phyloP scores from a whole-genome alignment of 2,113 vertebrate genomes.

The Heterotis niloticus region DNA sequence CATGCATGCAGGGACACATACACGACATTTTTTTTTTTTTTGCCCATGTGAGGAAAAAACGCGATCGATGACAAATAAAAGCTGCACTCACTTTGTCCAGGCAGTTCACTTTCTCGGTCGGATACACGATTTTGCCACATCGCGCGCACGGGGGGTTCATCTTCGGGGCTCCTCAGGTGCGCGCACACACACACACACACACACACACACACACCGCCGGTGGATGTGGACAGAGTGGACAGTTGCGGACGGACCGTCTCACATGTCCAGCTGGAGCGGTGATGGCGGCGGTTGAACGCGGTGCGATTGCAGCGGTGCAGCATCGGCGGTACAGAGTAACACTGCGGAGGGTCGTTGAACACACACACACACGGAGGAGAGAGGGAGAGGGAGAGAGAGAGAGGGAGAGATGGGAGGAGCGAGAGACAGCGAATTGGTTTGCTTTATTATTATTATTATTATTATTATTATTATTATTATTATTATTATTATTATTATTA shows the following conservation, averaged over 20 bases:
- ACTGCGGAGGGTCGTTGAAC: no score
- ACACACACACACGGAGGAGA: not conserved
- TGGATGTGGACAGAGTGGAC: not conserved
- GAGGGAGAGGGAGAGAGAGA: constrained; percentile 68
- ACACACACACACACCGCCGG: not conserved
- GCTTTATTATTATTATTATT: no score
- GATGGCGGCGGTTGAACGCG: not conserved
- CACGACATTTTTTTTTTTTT: no score
- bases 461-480: no score
- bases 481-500: no score
- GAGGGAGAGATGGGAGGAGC: constrained; percentile 68
- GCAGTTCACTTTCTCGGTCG: constrained; percentile 93
- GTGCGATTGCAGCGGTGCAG: not conserved
- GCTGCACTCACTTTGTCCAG: constrained; percentile 78
- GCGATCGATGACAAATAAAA: not conserved
- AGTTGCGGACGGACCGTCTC: not conserved
- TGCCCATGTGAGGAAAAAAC: no score
- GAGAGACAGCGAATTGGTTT: constrained; percentile 55
- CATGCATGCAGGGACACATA: no score
- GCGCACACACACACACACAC: not conserved
- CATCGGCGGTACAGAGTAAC: not conserved
- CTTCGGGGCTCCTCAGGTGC: constrained; percentile 31
- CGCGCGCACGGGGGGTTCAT: constrained; percentile 90
- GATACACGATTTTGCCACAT: constrained; percentile 90
- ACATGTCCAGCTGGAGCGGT: not conserved